Conservation (phyloP, 2,888 invertebrate genomes). For the Diarsia dahlii region DNA sequence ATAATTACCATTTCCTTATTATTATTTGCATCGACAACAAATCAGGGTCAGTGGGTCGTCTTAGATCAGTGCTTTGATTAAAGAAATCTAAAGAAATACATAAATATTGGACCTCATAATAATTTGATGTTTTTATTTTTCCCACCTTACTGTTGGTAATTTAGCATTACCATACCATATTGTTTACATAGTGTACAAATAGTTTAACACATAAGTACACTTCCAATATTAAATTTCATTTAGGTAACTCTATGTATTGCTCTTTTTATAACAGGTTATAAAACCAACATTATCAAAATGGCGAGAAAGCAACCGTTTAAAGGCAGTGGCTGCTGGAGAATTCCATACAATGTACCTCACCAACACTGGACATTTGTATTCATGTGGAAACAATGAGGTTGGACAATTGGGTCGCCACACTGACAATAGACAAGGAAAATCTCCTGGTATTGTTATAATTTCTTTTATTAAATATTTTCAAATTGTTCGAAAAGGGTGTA, state of each 20-base stretch:
- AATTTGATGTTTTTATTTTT: neutral
- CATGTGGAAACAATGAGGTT: slow-evolving; percentile 98
- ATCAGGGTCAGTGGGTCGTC: no score
- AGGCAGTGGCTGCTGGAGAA: slow-evolving; percentile 93
- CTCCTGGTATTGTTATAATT: slow-evolving; percentile 76
- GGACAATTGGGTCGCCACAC: slow-evolving; percentile 95
- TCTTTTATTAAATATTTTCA: neutral
- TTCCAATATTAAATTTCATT: neutral
- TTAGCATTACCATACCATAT: neutral
- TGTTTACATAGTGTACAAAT: neutral
- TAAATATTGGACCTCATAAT: neutral
- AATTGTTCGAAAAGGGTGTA: neutral
- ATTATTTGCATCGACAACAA: neutral
- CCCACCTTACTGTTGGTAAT: neutral
- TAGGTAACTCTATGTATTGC: neutral
- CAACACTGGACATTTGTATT: slow-evolving; percentile 94
- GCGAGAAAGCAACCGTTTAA: slow-evolving; percentile 90
- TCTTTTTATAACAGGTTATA: slow-evolving; percentile 87
- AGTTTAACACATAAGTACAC: neutral
- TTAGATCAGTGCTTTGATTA: neutral
- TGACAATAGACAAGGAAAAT: slow-evolving; percentile 76
- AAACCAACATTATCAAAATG: slow-evolving; percentile 92
- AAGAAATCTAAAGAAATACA: neutral
- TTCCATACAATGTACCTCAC: slow-evolving; percentile 95
- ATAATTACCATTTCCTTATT: slow-evolving; percentile 3